Percentiles rank a stretch among this genome's conserved stretches.
Evolutionary conservation across 2,113 vertebrate species (phyloP).

Genomic region (Sinocyclocheilus anophthalmus): DNA sequence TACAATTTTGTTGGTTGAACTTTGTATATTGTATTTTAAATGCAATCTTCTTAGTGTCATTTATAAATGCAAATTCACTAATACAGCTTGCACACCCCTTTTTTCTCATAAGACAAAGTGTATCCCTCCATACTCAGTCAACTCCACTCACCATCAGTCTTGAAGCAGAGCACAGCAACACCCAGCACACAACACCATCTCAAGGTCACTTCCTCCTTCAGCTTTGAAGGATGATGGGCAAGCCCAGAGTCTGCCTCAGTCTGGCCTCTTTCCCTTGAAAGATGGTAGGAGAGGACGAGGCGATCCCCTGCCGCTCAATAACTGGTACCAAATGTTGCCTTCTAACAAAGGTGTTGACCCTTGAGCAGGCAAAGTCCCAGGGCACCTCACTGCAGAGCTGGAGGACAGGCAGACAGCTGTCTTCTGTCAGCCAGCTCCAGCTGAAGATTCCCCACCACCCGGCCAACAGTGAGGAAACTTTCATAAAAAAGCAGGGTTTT

Average conservation of each 20-base stretch:
- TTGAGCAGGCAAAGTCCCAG: conserved; percentile 69
- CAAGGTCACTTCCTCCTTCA: conserved; percentile 75
- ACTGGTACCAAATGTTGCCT: conserved; percentile 79
- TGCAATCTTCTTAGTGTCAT: too few relatives aligned
- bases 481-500: not conserved
- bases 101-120: conserved; percentile 40
- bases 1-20: too few relatives aligned
- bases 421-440: conserved; percentile 72
- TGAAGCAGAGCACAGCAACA: conserved; percentile 52
- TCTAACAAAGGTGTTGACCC: conserved; percentile 73
- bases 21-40: too few relatives aligned
- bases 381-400: conserved; percentile 67
- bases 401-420: conserved; percentile 77
- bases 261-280: conserved; percentile 63
- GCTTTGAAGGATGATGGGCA: conserved; percentile 69
- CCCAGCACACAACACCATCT: conserved; percentile 56
- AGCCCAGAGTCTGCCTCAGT: conserved; percentile 49
- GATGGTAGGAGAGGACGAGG: conserved; percentile 56
- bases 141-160: conserved; percentile 55
- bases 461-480: conserved; percentile 40
- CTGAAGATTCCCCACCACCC: conserved; percentile 42
- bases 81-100: not conserved
- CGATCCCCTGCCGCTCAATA: conserved; percentile 70
- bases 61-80: not conserved
- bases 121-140: conserved; percentile 28